Percentiles rank a stretch among this genome's conserved stretches.
phyloP scores from a whole-genome alignment of 2,797 vertebrate genomes.

The Buphagus erythrorhynchus region DNA sequence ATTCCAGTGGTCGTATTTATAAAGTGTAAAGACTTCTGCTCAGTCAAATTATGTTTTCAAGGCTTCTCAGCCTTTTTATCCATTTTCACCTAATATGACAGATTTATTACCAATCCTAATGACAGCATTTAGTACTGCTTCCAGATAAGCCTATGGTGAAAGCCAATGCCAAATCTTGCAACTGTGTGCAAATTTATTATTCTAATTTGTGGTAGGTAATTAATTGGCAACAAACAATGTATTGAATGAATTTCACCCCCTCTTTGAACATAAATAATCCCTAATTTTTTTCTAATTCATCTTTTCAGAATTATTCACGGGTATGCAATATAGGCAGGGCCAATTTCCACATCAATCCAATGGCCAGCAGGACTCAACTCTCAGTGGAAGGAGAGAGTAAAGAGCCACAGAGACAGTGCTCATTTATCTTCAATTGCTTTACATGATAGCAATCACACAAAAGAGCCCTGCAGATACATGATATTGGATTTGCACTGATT shows the following conservation, averaged over 20 bases:
- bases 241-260: background rate
- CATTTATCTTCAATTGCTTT: background rate
- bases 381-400: background rate
- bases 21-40: background rate
- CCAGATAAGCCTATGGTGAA: background rate
- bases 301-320: constrained; percentile 16
- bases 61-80: background rate
- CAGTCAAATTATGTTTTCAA: background rate
- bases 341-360: background rate
- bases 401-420: background rate
- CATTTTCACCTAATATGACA: constrained; percentile 11
- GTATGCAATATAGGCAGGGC: background rate
- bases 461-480: background rate
- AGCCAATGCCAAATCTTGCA: constrained; percentile 18
- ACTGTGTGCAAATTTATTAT: constrained; percentile 31
- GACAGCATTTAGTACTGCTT: background rate
- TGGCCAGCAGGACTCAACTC: background rate
- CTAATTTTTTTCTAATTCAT: constrained; percentile 32
- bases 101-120: constrained; percentile 8
- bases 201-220: constrained; percentile 35
- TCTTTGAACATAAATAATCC: constrained; percentile 14
- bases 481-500: background rate
- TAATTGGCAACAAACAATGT: constrained; percentile 66
- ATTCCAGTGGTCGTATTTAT: constrained; percentile 9
- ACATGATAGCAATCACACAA: background rate